Conservation (phyloP, 2,888 invertebrate species). For the Tromatobia lineatoria region DNA sequence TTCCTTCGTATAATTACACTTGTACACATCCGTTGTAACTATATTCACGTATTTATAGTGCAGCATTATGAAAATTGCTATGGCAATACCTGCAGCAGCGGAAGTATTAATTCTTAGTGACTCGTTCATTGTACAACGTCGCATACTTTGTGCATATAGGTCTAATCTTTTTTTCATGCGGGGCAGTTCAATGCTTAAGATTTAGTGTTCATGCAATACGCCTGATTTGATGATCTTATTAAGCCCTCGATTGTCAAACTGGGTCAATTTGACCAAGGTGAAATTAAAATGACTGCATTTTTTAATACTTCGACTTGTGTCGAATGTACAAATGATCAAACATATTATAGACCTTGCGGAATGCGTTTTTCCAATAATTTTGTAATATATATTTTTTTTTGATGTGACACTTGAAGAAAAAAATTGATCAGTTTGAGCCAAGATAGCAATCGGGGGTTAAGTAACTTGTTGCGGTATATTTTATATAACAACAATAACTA, state of each 20-base stretch:
- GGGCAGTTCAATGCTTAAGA: background rate
- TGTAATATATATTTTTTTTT: no score
- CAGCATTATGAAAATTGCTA: constrained; percentile 20
- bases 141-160: background rate
- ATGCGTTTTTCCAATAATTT: background rate
- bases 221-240: background rate
- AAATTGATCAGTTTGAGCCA: background rate
- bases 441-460: background rate
- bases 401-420: no score
- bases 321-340: background rate
- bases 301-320: no score
- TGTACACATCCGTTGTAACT: constrained; percentile 9
- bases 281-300: no score
- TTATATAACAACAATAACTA: constrained; percentile 1
- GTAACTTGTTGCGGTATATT: background rate
- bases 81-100: background rate
- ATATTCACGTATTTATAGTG: constrained; percentile 16
- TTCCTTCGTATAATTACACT: constrained; percentile 43
- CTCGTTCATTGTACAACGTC: background rate
- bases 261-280: no score
- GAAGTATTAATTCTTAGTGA: constrained; percentile 9
- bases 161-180: background rate
- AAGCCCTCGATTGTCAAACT: background rate
- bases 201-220: background rate
- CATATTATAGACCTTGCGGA: background rate